Evolutionary conservation across 2,888 invertebrate species (phyloP).

Genomic region (Apotomis betuletana): DNA sequence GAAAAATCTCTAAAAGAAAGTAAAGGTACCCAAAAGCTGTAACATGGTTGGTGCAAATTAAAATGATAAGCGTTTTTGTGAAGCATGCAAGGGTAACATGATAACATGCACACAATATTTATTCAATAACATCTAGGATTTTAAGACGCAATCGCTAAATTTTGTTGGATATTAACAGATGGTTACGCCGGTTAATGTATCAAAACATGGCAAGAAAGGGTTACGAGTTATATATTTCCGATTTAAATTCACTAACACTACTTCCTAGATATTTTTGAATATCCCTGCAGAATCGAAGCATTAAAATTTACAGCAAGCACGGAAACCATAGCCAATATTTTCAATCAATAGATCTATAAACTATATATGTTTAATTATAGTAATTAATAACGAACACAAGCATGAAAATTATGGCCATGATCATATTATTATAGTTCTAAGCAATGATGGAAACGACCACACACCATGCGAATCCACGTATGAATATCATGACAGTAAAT

Average conservation of each 20-base stretch:
- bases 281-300: conserved; percentile 29
- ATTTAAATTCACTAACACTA: neutral
- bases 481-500: neutral
- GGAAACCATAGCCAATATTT: conserved; percentile 34
- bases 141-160: neutral
- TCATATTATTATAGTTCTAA: conserved; percentile 1
- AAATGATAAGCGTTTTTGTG: conserved; percentile 65
- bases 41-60: conserved; percentile 66
- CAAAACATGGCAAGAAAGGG: no score
- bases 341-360: neutral
- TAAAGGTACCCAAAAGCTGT: conserved; percentile 63
- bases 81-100: conserved; percentile 58
- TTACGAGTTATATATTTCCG: conserved; percentile 5
- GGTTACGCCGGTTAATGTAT: no score
- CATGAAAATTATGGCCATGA: conserved; percentile 32
- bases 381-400: neutral
- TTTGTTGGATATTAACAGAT: no score
- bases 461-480: conserved; percentile 45
- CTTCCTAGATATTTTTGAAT: conserved; percentile 33
- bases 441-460: conserved; percentile 46
- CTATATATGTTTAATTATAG: no score
- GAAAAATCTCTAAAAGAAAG: conserved; percentile 61
- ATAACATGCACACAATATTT: conserved; percentile 53
- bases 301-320: conserved; percentile 31
- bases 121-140: conserved; percentile 50